phyloP scores from a whole-genome alignment of 2,888 invertebrate species.

The Catocala nupta region DNA sequence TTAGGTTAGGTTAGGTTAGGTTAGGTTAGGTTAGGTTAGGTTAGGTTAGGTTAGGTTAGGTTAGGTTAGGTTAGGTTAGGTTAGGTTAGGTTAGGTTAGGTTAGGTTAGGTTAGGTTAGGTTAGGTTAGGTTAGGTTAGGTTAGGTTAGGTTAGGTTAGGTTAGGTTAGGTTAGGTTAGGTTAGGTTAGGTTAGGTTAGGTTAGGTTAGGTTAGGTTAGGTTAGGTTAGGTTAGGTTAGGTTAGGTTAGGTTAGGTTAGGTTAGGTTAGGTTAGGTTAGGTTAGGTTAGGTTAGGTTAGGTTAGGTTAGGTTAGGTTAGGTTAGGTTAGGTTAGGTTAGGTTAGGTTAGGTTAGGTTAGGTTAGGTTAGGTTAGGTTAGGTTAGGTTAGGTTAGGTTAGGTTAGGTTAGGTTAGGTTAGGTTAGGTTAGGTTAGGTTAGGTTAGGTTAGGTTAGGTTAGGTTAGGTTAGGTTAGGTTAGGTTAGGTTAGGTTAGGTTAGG shows the following conservation, averaged over 20 bases:
- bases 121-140: constrained; percentile 52
- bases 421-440: constrained; percentile 11
- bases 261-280: constrained; percentile 53
- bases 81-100: constrained; percentile 51
- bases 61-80: constrained; percentile 49
- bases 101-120: constrained; percentile 50
- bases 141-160: constrained; percentile 52
- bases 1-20: constrained; percentile 37
- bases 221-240: constrained; percentile 54
- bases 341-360: constrained; percentile 53
- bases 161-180: constrained; percentile 48
- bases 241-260: constrained; percentile 53
- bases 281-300: constrained; percentile 52
- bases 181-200: constrained; percentile 55
- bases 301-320: constrained; percentile 51
- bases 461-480: constrained; percentile 24
- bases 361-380: constrained; percentile 51
- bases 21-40: constrained; percentile 25
- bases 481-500: constrained; percentile 24
- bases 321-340: constrained; percentile 56
- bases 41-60: constrained; percentile 35
- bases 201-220: constrained; percentile 56
- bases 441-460: constrained; percentile 21
- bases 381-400: constrained; percentile 33
- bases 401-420: constrained; percentile 10